phyloP scores from a whole-genome alignment of 2,797 vertebrate species.

The Mormyrus hasselquistii region DNA sequence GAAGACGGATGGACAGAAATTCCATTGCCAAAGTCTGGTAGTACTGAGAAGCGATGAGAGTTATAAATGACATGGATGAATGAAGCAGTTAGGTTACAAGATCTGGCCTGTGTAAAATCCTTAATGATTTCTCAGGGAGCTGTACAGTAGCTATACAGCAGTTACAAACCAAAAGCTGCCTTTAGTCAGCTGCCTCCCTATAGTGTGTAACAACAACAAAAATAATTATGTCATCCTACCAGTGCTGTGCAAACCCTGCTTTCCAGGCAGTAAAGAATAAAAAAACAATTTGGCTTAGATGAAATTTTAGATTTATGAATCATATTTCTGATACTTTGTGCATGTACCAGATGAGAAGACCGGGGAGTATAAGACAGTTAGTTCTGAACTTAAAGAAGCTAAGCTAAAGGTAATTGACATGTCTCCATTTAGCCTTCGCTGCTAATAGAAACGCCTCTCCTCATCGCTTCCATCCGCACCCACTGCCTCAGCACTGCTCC shows the following conservation, averaged over 20 bases:
- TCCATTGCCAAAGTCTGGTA: not conserved
- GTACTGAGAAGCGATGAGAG: not conserved
- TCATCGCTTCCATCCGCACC: not conserved
- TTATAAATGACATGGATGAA: not conserved
- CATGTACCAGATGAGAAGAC: not conserved
- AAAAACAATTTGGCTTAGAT: not conserved
- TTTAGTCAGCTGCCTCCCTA: not conserved
- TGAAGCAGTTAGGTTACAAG: not conserved
- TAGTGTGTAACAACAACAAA: not conserved
- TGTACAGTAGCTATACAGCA: not conserved
- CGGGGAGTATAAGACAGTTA: not conserved
- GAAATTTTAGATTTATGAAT: not conserved
- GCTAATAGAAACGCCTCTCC: not conserved
- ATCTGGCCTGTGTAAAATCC: not conserved
- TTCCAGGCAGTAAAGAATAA: not conserved
- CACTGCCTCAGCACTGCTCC: slow-evolving; percentile 3
- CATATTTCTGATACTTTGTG: not conserved
- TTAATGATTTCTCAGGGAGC: not conserved
- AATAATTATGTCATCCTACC: not conserved
- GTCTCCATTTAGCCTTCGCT: not conserved
- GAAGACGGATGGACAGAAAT: not conserved
- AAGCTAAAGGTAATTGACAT: not conserved
- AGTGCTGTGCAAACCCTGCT: not conserved
- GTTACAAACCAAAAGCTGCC: not conserved
- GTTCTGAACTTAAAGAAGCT: not conserved